These are phyloP conservation scores for Lasioglossum figueresi DNA, from an alignment of 2,888 invertebrate species.

Conservation along the genomic window DNA sequence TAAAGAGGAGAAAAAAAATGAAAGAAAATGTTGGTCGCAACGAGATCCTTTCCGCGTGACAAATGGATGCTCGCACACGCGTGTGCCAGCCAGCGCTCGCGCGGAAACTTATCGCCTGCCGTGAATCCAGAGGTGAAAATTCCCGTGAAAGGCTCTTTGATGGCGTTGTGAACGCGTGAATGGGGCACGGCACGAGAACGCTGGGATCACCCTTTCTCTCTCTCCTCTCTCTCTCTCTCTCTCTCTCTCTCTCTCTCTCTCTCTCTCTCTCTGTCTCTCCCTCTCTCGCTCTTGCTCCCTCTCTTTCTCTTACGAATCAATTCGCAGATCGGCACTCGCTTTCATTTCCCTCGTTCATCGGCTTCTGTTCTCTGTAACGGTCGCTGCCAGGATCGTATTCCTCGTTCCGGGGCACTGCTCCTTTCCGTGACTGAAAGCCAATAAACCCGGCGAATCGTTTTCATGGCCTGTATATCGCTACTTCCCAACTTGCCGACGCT, in stretches of 20 bases:
- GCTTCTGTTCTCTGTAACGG: slow-evolving; percentile 35
- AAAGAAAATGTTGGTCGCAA: slow-evolving; percentile 17
- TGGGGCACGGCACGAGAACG: slow-evolving; percentile 4
- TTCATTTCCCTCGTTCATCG: slow-evolving; percentile 59
- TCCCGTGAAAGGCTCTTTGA: slow-evolving; percentile 66
- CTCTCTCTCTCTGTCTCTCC: slow-evolving; percentile 41
- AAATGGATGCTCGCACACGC: slow-evolving; percentile 57
- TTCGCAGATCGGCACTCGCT: slow-evolving; percentile 67
- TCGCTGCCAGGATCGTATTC: slow-evolving; percentile 49
- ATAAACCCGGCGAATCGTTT: slow-evolving; percentile 26
- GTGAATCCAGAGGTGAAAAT: slow-evolving; percentile 64
- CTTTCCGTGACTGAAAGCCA: slow-evolving; percentile 4
- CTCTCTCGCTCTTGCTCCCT: neutral
- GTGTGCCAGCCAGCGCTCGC: slow-evolving; percentile 9
- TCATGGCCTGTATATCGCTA: neutral
- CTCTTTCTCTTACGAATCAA: slow-evolving; percentile 62
- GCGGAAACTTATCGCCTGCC: slow-evolving; percentile 51
- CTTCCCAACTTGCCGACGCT: neutral
- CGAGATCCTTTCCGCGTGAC: slow-evolving; percentile 38
- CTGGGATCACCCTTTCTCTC: neutral
- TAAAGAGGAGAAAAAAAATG: slow-evolving; percentile 28
- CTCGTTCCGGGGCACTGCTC: slow-evolving; percentile 1
- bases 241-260: slow-evolving; percentile 21
- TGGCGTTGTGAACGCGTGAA: slow-evolving; percentile 43
- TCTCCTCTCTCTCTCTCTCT: slow-evolving; percentile 19